These are phyloP conservation scores for Euglossa dilemma DNA, from an alignment of 1,140 invertebrate species.

Conservation along the genomic window DNA sequence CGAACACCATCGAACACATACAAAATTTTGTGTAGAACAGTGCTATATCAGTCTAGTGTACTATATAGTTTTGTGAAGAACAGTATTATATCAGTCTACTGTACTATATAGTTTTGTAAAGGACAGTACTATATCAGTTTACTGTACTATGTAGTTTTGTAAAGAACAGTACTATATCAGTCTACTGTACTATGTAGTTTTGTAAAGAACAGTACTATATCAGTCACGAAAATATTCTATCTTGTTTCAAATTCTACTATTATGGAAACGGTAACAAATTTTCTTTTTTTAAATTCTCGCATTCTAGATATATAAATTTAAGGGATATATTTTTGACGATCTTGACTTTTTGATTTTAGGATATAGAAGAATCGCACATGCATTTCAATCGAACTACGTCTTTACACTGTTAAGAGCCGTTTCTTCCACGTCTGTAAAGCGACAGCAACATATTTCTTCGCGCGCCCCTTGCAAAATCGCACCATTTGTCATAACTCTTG, in stretches of 20 bases:
- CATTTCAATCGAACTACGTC: not conserved
- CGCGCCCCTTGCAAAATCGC: slow-evolving; percentile 18
- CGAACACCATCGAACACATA: too few species aligned
- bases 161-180: too few species aligned
- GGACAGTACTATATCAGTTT: too few species aligned
- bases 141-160: too few species aligned
- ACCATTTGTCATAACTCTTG: slow-evolving; percentile 41
- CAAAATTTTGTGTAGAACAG: too few species aligned
- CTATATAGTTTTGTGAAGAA: too few species aligned
- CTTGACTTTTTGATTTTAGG: not conserved
- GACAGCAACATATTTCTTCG: slow-evolving; percentile 39
- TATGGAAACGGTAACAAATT: not conserved
- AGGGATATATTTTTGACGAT: not conserved
- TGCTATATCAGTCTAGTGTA: too few species aligned
- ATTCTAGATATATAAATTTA: not conserved
- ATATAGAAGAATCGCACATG: not conserved
- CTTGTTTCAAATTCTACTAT: not conserved
- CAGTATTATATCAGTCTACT: too few species aligned
- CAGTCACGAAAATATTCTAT: not conserved
- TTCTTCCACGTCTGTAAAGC: slow-evolving; percentile 18
- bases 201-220: not conserved
- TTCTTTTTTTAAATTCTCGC: not conserved
- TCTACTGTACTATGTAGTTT: too few species aligned
- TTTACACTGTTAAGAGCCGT: not conserved
- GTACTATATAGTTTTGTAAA: too few species aligned